These are phyloP conservation scores for Clostera curtula DNA, from an alignment of 2,888 invertebrate species.

Conservation along the genomic window DNA sequence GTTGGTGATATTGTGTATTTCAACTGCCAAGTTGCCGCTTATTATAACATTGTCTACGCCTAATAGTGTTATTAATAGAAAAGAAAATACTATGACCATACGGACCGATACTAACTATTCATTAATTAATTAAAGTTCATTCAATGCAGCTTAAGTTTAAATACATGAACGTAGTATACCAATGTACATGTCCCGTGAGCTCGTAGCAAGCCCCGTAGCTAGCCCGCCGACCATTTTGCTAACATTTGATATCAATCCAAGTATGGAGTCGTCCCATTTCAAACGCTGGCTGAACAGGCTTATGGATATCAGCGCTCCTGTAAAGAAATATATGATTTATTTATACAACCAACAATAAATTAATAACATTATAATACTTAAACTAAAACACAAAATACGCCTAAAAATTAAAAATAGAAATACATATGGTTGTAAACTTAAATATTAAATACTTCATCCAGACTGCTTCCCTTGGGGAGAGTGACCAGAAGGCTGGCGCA, in stretches of 20 bases:
- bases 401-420: too few species aligned
- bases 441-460: background rate
- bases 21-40: too few species aligned
- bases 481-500: too few species aligned
- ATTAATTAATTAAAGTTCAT: too few species aligned
- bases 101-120: too few species aligned
- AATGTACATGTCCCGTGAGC: constrained; percentile 48
- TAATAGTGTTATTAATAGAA: too few species aligned
- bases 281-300: constrained; percentile 52
- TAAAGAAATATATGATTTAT: constrained; percentile 14
- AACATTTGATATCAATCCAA: constrained; percentile 50
- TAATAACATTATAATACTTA: background rate
- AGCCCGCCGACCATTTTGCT: constrained; percentile 51
- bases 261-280: constrained; percentile 53
- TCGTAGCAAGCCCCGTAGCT: constrained; percentile 44
- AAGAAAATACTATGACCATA: too few species aligned
- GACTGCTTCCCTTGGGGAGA: too few species aligned
- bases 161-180: constrained; percentile 29
- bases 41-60: too few species aligned
- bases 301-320: constrained; percentile 58
- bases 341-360: background rate
- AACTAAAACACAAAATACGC: background rate
- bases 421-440: too few species aligned
- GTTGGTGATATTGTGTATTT: too few species aligned
- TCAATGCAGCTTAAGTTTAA: background rate